Conservation (phyloP, 2,888 invertebrate species). For the Stenodera caucasica region DNA sequence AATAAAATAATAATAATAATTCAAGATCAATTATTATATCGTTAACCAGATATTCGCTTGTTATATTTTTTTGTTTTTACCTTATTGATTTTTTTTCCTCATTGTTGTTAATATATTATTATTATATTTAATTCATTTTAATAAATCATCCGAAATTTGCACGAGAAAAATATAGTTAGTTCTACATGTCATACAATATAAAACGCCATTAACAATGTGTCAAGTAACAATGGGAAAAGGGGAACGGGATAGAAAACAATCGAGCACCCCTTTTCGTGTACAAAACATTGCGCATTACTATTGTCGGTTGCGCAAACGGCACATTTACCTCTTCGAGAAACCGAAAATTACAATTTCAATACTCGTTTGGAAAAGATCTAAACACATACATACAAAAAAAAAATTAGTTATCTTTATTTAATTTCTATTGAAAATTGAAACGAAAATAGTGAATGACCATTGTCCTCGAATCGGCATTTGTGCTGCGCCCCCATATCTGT, state of each 20-base stretch:
- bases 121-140: slow-evolving; percentile 17
- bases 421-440: not conserved
- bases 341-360: not conserved
- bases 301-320: slow-evolving; percentile 37
- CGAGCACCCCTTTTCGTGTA: slow-evolving; percentile 34
- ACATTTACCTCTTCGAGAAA: slow-evolving; percentile 16
- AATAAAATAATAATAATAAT: slow-evolving; percentile 21
- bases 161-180: slow-evolving; percentile 47
- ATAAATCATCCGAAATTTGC: slow-evolving; percentile 28
- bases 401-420: no score
- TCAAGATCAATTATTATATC: slow-evolving; percentile 27
- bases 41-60: slow-evolving; percentile 24
- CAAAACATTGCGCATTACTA: slow-evolving; percentile 38
- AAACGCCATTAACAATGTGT: slow-evolving; percentile 51
- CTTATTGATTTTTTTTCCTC: slow-evolving; percentile 27
- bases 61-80: slow-evolving; percentile 28
- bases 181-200: slow-evolving; percentile 45
- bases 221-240: slow-evolving; percentile 48
- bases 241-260: slow-evolving; percentile 33
- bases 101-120: not conserved
- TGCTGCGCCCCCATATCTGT: slow-evolving; percentile 26
- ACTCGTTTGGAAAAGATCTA: not conserved
- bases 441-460: not conserved
- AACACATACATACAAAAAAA: no score
- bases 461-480: slow-evolving; percentile 1